These are phyloP conservation scores for Sericinus montela DNA, from an alignment of 2,888 invertebrate species.

Conservation along the genomic window DNA sequence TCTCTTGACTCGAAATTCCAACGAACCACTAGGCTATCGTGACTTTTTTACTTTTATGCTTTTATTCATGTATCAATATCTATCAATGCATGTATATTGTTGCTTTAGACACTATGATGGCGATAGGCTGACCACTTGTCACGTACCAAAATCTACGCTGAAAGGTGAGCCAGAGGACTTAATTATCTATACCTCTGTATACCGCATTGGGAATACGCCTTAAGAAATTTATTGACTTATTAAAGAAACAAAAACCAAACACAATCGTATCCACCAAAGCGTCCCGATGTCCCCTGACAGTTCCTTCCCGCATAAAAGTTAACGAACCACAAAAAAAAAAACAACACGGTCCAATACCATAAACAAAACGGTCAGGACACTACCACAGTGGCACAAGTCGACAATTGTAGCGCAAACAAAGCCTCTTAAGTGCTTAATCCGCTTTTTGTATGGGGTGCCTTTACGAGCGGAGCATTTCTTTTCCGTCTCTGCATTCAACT, in stretches of 20 bases:
- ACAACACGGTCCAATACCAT: neutral
- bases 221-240: too few species aligned
- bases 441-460: neutral
- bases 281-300: neutral
- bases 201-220: too few species aligned
- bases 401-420: neutral
- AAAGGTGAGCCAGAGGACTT: too few species aligned
- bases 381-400: constrained; percentile 5
- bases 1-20: too few species aligned
- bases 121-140: too few species aligned
- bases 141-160: too few species aligned
- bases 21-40: too few species aligned
- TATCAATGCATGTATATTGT: too few species aligned
- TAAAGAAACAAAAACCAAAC: neutral
- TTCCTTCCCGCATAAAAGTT: neutral
- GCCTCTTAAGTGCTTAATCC: neutral
- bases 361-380: neutral
- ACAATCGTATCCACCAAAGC: neutral
- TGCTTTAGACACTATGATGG: too few species aligned
- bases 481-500: neutral
- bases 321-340: neutral
- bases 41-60: too few species aligned
- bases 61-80: too few species aligned
- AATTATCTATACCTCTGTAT: too few species aligned
- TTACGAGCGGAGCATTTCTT: neutral